Conservation (phyloP, 2,888 invertebrate genomes). For the Drosophila atroscutellata region DNA sequence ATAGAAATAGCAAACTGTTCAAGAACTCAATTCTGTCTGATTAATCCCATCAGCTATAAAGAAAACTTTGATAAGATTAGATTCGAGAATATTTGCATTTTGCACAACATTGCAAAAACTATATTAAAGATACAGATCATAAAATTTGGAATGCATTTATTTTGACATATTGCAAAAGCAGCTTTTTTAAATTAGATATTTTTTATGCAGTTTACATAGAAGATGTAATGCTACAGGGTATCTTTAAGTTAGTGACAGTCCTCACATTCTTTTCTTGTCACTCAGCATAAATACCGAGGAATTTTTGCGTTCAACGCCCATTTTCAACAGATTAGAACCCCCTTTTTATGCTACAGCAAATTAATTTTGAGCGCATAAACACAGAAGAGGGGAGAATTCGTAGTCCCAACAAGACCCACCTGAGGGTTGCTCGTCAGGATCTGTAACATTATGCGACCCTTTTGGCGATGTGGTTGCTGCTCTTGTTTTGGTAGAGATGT, state of each 20-base stretch:
- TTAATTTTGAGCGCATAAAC: slow-evolving; percentile 56
- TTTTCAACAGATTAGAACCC: slow-evolving; percentile 66
- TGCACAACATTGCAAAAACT: not conserved
- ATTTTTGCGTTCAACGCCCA: slow-evolving; percentile 80
- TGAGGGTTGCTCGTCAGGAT: slow-evolving; percentile 37
- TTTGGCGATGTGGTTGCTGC: slow-evolving; percentile 36
- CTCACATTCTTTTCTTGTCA: not conserved
- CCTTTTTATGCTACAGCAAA: slow-evolving; percentile 40
- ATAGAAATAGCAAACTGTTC: not conserved
- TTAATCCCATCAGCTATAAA: not conserved
- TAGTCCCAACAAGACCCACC: slow-evolving; percentile 3
- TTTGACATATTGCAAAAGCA: not conserved
- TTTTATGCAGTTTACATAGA: not conserved
- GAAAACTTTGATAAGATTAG: not conserved
- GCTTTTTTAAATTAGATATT: not conserved
- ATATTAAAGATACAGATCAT: not conserved
- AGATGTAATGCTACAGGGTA: not conserved
- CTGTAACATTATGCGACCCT: slow-evolving; percentile 45
- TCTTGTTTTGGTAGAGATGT: slow-evolving; percentile 52
- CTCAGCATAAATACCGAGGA: slow-evolving; percentile 73
- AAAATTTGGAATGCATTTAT: not conserved
- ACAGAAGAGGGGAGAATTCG: slow-evolving; percentile 2
- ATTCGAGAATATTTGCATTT: not conserved
- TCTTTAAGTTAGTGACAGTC: not conserved
- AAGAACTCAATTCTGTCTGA: not conserved